Percentiles rank a stretch among this genome's conserved stretches.
These are phyloP conservation scores for Limnephilus marmoratus DNA, from an alignment of 2,888 invertebrate species.

Conservation along the genomic window DNA sequence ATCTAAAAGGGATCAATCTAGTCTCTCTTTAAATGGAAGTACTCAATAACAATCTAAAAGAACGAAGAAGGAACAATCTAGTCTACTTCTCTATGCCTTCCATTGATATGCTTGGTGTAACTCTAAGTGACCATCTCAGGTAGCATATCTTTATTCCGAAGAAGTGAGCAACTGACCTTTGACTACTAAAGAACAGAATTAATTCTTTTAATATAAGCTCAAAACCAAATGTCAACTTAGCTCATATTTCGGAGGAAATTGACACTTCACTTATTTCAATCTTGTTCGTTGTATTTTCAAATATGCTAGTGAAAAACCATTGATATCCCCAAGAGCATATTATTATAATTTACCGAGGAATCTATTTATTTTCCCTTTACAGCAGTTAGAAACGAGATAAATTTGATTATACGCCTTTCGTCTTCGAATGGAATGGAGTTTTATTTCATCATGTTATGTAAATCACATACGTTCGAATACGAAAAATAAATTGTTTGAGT, in stretches of 20 bases:
- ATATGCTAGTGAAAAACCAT: not conserved
- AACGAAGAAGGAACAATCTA: too few relatives aligned
- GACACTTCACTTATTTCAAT: not conserved
- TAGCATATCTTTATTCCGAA: too few relatives aligned
- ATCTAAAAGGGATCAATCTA: too few relatives aligned
- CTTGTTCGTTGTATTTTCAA: not conserved
- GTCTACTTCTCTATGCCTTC: too few relatives aligned
- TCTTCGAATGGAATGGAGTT: not conserved
- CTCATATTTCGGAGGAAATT: not conserved
- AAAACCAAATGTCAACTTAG: not conserved
- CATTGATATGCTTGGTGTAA: too few relatives aligned
- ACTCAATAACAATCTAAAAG: too few relatives aligned
- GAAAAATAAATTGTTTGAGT: too few relatives aligned
- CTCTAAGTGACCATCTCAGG: too few relatives aligned
- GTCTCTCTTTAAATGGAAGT: too few relatives aligned
- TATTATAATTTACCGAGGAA: not conserved
- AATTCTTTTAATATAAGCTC: not conserved
- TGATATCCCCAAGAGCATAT: not conserved
- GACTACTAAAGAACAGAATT: not conserved
- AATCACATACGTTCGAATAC: not conserved
- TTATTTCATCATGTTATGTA: not conserved
- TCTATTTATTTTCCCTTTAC: not conserved
- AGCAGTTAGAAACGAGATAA: not conserved
- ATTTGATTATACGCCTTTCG: not conserved
- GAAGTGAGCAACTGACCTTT: not conserved